phyloP scores from a whole-genome alignment of 2,113 vertebrate genomes.

The Chaenocephalus aceratus region DNA sequence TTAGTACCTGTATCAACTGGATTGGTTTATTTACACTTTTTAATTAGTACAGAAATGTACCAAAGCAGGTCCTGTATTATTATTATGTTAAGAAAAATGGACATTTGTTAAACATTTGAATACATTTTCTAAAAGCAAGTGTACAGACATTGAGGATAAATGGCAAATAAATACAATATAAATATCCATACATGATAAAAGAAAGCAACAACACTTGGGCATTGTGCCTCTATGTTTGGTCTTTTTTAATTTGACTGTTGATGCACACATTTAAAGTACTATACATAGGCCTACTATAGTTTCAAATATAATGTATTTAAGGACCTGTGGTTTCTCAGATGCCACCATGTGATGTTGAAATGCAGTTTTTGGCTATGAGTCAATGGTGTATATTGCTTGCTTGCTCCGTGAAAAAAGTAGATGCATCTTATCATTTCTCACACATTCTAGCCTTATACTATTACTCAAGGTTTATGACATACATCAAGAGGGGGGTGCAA shows the following conservation, averaged over 20 bases:
- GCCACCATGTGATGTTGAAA: not conserved
- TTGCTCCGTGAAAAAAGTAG: not conserved
- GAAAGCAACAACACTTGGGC: too few species aligned
- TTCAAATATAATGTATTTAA: not conserved
- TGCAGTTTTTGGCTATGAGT: not conserved
- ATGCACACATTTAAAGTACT: too few species aligned
- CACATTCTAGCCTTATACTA: not conserved
- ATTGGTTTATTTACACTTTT: not conserved
- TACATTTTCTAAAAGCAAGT: too few species aligned
- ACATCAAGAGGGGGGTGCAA: not conserved
- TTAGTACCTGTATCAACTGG: not conserved
- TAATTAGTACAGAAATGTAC: too few species aligned
- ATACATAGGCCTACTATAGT: too few species aligned
- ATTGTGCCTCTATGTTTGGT: too few species aligned
- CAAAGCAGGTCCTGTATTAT: too few species aligned
- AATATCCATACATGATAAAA: too few species aligned
- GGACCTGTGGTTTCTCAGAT: not conserved
- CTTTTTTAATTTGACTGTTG: not conserved
- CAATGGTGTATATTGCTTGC: not conserved
- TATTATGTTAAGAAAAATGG: too few species aligned
- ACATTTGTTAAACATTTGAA: too few species aligned
- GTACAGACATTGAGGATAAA: too few species aligned
- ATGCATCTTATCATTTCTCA: slow-evolving; percentile 16
- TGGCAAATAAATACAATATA: too few species aligned
- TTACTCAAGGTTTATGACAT: not conserved